These are phyloP conservation scores for Nothocercus nigrocapillus DNA, from an alignment of 2,113 vertebrate species.

Conservation along the genomic window DNA sequence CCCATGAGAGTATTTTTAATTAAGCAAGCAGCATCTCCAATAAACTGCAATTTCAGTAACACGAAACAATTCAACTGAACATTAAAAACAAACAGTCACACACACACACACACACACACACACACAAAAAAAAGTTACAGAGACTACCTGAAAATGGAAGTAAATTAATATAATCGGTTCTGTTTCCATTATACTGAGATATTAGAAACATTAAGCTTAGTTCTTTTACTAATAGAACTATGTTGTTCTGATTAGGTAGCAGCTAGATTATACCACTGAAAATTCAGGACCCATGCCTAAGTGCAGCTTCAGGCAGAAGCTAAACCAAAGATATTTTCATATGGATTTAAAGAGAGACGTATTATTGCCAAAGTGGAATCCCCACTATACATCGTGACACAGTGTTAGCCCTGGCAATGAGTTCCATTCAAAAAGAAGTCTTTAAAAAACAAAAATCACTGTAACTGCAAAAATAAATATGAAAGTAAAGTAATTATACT, in stretches of 20 bases:
- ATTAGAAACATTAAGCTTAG: neutral
- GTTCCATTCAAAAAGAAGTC: neutral
- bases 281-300: neutral
- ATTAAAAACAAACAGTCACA: neutral
- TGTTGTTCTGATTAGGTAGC: neutral
- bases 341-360: neutral
- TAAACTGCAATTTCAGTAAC: neutral
- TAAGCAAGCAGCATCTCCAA: neutral
- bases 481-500: neutral
- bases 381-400: neutral
- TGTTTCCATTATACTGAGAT: neutral
- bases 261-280: neutral
- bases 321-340: neutral
- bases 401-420: neutral
- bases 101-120: neutral
- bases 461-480: neutral
- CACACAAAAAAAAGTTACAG: neutral
- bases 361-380: neutral
- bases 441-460: neutral
- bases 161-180: neutral
- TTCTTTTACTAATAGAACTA: neutral
- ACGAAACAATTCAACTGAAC: neutral
- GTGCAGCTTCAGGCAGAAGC: neutral
- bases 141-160: slow-evolving; percentile 91
- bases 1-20: neutral